These are phyloP conservation scores for Megastigmus dorsalis DNA, from an alignment of 2,888 invertebrate species.

Conservation along the genomic window DNA sequence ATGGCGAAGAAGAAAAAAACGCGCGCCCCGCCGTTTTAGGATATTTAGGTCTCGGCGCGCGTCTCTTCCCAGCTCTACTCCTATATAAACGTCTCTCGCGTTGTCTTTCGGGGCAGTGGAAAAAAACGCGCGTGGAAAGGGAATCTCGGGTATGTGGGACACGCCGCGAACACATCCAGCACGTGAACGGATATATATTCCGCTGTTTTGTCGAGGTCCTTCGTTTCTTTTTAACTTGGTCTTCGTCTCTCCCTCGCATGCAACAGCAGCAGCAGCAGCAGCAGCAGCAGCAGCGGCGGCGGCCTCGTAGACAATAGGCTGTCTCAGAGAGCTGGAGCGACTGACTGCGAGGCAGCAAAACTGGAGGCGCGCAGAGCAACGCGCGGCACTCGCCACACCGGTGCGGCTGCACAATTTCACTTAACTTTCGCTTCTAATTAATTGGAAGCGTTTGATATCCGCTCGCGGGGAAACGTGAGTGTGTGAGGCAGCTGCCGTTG, in stretches of 20 bases:
- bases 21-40: slow-evolving; percentile 18
- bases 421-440: slow-evolving; percentile 65
- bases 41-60: slow-evolving; percentile 50
- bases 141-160: slow-evolving; percentile 43
- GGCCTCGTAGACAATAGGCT: slow-evolving; percentile 25
- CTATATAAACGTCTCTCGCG: background rate
- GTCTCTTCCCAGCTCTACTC: too few relatives aligned
- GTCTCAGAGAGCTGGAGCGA: background rate
- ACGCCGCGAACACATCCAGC: too few relatives aligned
- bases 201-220: background rate
- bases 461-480: slow-evolving; percentile 26
- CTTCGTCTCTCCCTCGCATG: background rate
- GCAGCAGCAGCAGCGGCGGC: too few relatives aligned
- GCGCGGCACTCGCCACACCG: too few relatives aligned
- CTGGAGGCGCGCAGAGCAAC: too few relatives aligned
- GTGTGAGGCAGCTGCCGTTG: background rate
- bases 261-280: too few relatives aligned
- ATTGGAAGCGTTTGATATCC: slow-evolving; percentile 56
- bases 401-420: slow-evolving; percentile 62
- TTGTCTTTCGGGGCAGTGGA: background rate
- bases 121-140: slow-evolving; percentile 50
- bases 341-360: background rate
- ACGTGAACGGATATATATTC: background rate
- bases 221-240: background rate
- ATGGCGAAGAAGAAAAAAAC: slow-evolving; percentile 1